Evolutionary conservation across 1,140 invertebrate species (phyloP).

Genomic region (Dreissena polymorpha): DNA sequence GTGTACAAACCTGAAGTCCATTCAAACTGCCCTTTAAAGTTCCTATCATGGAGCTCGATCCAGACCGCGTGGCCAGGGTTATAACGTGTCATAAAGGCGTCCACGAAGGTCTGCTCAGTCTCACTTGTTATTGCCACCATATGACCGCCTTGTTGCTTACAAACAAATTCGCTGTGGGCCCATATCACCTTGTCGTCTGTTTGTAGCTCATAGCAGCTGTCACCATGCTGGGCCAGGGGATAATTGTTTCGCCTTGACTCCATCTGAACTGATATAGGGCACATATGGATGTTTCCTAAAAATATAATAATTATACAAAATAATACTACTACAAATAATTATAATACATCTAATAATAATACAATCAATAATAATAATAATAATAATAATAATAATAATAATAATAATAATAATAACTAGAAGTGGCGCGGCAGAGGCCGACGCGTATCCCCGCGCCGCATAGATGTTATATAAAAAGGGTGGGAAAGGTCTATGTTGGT

Average conservation of each 20-base stretch:
- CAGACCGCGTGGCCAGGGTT: conserved; percentile 18
- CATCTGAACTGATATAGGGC: background rate
- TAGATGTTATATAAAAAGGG: no score
- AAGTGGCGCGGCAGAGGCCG: no score
- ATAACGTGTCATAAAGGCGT: conserved; percentile 1
- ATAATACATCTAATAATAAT: no score
- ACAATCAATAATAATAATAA: no score
- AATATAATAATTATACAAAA: no score
- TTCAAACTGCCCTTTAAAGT: conserved; percentile 11
- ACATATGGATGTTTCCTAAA: conserved; percentile 21
- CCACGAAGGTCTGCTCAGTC: conserved; percentile 11
- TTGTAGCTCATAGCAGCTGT: background rate
- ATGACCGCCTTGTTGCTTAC: background rate
- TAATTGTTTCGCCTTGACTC: background rate
- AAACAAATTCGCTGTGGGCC: background rate
- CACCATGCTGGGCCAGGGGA: conserved; percentile 16
- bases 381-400: no score
- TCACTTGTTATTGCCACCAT: conserved; percentile 1
- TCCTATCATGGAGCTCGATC: conserved; percentile 17
- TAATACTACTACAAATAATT: no score
- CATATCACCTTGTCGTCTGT: background rate
- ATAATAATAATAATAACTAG: no score
- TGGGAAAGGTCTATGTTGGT: no score
- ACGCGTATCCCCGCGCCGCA: no score
- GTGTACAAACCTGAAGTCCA: conserved; percentile 23